Evolutionary conservation across 2,888 invertebrate species (phyloP).

Genomic region (Brenthis daphne): DNA sequence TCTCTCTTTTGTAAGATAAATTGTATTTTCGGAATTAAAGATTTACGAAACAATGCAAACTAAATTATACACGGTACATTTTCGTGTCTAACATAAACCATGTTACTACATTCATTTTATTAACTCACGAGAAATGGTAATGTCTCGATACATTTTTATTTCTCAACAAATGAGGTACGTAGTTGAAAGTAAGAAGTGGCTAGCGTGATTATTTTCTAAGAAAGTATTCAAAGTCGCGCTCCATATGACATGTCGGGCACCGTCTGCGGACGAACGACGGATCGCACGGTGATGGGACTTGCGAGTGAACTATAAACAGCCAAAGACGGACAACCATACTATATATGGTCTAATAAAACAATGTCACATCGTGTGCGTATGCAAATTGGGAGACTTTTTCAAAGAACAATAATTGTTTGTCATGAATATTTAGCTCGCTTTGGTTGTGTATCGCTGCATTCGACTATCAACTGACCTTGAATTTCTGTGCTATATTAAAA

Average conservation of each 20-base stretch:
- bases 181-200: constrained; percentile 59
- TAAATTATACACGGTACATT: constrained; percentile 13
- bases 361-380: constrained; percentile 31
- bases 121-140: constrained; percentile 4
- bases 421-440: constrained; percentile 39
- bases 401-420: constrained; percentile 38
- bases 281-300: constrained; percentile 18
- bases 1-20: background rate
- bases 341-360: constrained; percentile 19
- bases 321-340: constrained; percentile 43
- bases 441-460: constrained; percentile 24
- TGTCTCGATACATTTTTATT: constrained; percentile 20
- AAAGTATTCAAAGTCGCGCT: constrained; percentile 74
- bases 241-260: constrained; percentile 75
- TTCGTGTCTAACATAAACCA: constrained; percentile 10
- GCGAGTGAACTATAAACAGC: constrained; percentile 66
- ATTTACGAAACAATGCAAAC: background rate
- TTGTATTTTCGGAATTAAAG: background rate
- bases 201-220: constrained; percentile 66
- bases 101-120: background rate
- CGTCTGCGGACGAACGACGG: constrained; percentile 31
- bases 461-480: constrained; percentile 45
- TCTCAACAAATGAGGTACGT: constrained; percentile 31
- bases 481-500: background rate
- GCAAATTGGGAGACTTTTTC: constrained; percentile 40